Evolutionary conservation across 2,113 vertebrate genomes (phyloP), one percentile per base, ranked within the genome.

Genomic region (Gnathonemus echidnorhynchus): DNA sequence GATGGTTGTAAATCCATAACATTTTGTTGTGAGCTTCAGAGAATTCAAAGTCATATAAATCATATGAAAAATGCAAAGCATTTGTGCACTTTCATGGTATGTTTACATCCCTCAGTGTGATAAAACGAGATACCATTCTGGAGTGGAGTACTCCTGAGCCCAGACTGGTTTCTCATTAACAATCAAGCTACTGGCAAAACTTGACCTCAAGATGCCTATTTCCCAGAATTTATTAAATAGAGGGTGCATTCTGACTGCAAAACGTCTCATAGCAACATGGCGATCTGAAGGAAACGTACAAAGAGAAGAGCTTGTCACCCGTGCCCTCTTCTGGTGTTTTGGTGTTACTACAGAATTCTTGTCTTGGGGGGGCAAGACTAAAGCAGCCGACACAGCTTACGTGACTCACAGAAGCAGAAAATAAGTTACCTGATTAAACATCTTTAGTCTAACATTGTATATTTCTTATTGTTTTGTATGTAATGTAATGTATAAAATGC

Each of bases 211-310:
- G 80, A 88, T 39, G 42, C 83, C 39, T 84, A 52, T 56, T 24
- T 89, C 46, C 1, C 50, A 39, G 88, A 88, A 86, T 74, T 93
- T 91, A 93, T 93, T 91, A 56, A 89, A 93, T 93, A 92, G 91
- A 46, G 86, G 90, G 58, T 89, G 52, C 86, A 91, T 91, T 84
- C 90, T 49, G 11, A 77, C 13, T 52, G 85, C 88, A 88, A 90
- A 56, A 62, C 9, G 58, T 74, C 88, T 66, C 52, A 88, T 77
- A 48, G 88, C 10, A 62, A 91, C 45, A 8, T 24, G 17, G 42
- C 9, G 45, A 85, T 46, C 45, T 45, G 24, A 8, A 46, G 21
- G 3, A 3, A 21, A 85, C 1, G n/a, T 56, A 7, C 19, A 86
- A 86, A 31, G 13, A 7, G 85, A 52, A 53, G 0, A 87, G 31